These are phyloP conservation scores for Pao palembangensis DNA, from an alignment of 2,113 vertebrate genomes.

Conservation along the genomic window DNA sequence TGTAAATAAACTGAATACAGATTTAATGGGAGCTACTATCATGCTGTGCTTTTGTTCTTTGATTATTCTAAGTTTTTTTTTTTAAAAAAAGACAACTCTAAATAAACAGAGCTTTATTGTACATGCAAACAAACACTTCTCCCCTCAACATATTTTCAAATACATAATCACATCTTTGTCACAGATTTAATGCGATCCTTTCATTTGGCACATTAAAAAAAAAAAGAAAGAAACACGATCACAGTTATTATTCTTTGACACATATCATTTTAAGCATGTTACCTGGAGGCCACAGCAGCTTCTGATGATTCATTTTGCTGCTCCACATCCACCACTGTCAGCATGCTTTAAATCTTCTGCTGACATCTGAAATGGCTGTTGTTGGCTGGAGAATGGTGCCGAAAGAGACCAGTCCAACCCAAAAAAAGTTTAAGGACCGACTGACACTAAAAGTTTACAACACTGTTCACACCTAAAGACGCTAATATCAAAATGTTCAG, in stretches of 20 bases:
- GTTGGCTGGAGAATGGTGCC: no score
- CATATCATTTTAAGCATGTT: neutral
- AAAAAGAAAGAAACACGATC: neutral
- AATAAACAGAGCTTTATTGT: conserved; percentile 61
- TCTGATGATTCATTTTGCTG: neutral
- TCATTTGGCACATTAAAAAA: neutral
- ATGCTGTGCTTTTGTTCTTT: no score
- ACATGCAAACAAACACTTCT: conserved; percentile 42
- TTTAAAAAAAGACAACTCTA: neutral
- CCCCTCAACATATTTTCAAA: conserved; percentile 27
- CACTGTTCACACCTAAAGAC: conserved; percentile 49
- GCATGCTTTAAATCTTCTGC: no score
- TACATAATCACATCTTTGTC: conserved; percentile 7
- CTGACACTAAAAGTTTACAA: conserved; percentile 39
- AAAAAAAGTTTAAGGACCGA: conserved; percentile 35
- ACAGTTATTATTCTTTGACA: no score
- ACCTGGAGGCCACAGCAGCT: neutral
- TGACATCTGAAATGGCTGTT: no score
- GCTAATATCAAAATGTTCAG: conserved; percentile 18
- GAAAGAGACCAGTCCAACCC: neutral
- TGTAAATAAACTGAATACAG: no score
- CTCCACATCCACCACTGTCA: no score
- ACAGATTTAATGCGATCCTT: neutral
- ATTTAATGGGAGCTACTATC: no score
- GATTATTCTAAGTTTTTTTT: no score